These are phyloP conservation scores for Amiota minor DNA, from an alignment of 2,888 invertebrate species.

Conservation along the genomic window DNA sequence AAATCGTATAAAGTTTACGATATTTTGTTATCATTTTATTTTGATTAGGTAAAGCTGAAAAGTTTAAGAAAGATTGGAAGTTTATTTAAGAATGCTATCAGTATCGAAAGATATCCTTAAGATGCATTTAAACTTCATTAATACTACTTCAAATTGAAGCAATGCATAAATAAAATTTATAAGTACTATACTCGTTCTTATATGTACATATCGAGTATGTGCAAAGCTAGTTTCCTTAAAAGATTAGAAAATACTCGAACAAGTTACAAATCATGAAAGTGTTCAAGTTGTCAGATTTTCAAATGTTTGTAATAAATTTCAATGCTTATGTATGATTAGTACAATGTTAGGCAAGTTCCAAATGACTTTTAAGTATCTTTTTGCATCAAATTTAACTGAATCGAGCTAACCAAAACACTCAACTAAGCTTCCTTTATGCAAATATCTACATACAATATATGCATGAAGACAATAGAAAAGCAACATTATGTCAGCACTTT, in stretches of 20 bases:
- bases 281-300: conserved; percentile 35
- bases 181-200: background rate
- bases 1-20: no score
- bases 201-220: background rate
- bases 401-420: background rate
- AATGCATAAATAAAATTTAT: no score
- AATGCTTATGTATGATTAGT: conserved; percentile 10
- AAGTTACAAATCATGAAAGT: conserved; percentile 14
- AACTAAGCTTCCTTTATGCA: conserved; percentile 7
- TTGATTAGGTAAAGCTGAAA: no score
- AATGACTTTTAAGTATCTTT: no score
- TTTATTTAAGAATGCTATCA: no score
- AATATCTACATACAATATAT: background rate
- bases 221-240: no score
- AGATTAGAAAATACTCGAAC: background rate
- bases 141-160: no score
- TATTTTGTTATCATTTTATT: no score
- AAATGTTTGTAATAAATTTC: conserved; percentile 40
- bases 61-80: no score
- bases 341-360: conserved; percentile 37
- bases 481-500: background rate
- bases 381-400: conserved; percentile 29
- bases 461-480: background rate
- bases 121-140: no score
- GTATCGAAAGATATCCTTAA: no score